Evolutionary conservation across 2,888 invertebrate genomes (phyloP).

Genomic region (Machimus rusticus): DNA sequence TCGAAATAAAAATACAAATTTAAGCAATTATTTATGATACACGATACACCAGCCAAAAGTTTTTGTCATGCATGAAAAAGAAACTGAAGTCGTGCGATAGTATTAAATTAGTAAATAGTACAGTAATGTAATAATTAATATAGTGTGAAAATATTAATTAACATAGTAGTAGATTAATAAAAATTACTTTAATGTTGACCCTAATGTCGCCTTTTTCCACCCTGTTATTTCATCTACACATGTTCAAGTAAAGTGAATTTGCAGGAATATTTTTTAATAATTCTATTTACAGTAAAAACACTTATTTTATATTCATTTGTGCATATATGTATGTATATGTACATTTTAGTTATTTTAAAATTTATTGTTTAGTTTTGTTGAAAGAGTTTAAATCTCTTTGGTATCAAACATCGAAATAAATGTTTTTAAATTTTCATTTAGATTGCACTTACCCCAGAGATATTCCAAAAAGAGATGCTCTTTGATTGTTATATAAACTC

Average conservation of each 20-base stretch:
- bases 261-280: background rate
- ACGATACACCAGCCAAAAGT: no score
- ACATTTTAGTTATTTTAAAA: background rate
- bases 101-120: no score
- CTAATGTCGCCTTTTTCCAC: no score
- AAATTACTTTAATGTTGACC: no score
- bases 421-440: background rate
- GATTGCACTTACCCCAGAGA: slow-evolving; percentile 63
- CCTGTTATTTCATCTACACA: no score
- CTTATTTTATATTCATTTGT: background rate
- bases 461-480: slow-evolving; percentile 56
- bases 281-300: background rate
- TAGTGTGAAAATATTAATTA: no score
- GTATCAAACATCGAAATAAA: background rate
- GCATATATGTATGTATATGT: background rate
- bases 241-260: background rate
- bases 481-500: slow-evolving; percentile 65
- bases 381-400: background rate
- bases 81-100: no score
- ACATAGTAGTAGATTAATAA: no score
- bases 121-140: no score
- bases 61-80: no score
- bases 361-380: background rate
- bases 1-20: no score
- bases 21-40: no score